Base-by-base conservation (phyloP, 2,888 invertebrate genomes). In the Latheticus oryzae region DNA sequence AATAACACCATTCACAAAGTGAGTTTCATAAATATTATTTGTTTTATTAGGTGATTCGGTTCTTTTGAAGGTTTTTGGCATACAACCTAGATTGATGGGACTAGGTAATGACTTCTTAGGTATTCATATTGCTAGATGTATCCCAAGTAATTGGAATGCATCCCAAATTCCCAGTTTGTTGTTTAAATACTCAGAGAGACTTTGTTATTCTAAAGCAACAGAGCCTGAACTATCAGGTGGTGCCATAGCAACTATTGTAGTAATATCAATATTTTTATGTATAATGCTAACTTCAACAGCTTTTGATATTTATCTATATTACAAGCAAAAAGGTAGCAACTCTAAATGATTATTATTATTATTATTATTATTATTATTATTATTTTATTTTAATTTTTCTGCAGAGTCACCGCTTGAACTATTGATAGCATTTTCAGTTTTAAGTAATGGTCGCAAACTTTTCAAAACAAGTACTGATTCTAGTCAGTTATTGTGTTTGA, bases 401-500 rank as follows among this genome's bases (percentile, higher is more conserved):
- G 1, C 26, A 43, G 43, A 45, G 32, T n/a, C 32, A 3, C 5
- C 26, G 7, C 45, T 17, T 13, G 32, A 45, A 2, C 3, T 55
- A 5, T 13, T 52, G 1, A 7, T 54, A 9, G 47, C 54, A 5
- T 58, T 58, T 24, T 58, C 58, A 2, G 5, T 19, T 5, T 16
- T 47, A 5, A 23, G 24, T n/a, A 58, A 58, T 21, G 54, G 58
- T 1, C 15, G n/a, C 5, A 58, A 58, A 38, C 15, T 58, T 12
- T 23, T 58, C 8, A 30, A 23, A n/a, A 13, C 28, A 1, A 9
- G 33, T 2, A 32, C 23, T 1, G 38, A 30, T 13, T 9, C 45
- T 0, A 19, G 47, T 15, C 55, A 55, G 0, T 45, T 80, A 7
- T 76, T 78, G 24, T 80, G 80, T 53, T 60, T 80, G 3, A 78